These are phyloP conservation scores for Stegodyphus dumicola DNA, from an alignment of 1,140 invertebrate genomes.

Conservation along the genomic window DNA sequence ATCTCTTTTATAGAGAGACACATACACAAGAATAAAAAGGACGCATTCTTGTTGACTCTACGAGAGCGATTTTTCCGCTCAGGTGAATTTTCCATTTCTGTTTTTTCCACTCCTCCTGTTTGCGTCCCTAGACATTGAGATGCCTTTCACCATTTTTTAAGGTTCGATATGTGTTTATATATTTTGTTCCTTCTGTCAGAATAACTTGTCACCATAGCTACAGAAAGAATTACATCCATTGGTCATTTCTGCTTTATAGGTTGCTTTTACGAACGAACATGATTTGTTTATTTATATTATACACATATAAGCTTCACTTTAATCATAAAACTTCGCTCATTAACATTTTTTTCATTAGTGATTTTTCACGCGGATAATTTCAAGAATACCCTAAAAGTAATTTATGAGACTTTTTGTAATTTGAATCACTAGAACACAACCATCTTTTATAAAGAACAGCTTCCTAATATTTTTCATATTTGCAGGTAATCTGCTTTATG, in stretches of 20 bases:
- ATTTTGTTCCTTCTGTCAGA: not conserved
- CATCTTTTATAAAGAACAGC: no score
- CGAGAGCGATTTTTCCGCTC: conserved; percentile 37
- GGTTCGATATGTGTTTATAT: conserved; percentile 1
- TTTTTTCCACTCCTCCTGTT: conserved; percentile 7
- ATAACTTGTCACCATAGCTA: not conserved
- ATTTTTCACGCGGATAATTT: no score
- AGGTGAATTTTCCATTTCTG: conserved; percentile 48
- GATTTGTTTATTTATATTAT: no score
- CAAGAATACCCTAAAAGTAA: no score
- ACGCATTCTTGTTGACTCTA: conserved; percentile 34
- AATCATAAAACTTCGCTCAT: no score
- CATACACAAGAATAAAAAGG: conserved; percentile 28
- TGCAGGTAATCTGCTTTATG: no score
- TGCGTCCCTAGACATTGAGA: conserved; percentile 24
- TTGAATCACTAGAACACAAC: no score
- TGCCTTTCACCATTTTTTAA: conserved; percentile 20
- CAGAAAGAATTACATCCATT: not conserved
- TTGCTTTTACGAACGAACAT: not conserved
- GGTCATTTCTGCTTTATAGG: not conserved
- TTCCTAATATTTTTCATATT: no score
- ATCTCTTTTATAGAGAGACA: conserved; percentile 54
- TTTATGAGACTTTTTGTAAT: no score
- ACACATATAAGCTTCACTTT: no score
- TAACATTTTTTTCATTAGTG: no score